phyloP scores from a whole-genome alignment of 2,797 vertebrate genomes.

The Lophius americanus region DNA sequence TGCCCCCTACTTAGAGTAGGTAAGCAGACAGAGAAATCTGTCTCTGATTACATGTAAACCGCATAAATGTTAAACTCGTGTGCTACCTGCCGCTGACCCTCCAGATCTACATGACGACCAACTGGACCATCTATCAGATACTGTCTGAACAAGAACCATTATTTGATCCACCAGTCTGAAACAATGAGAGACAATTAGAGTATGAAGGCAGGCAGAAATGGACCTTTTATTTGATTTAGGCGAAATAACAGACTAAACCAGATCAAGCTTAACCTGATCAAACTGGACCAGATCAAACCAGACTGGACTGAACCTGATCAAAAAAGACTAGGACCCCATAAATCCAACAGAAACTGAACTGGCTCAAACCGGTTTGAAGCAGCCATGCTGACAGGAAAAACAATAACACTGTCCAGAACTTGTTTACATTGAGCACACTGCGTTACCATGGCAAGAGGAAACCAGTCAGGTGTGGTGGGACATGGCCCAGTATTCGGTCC shows the following conservation, averaged over 20 bases:
- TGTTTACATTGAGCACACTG: conserved; percentile 10
- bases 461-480: conserved; percentile 32
- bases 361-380: conserved; percentile 9
- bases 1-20: too few species aligned
- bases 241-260: conserved; percentile 64
- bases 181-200: conserved; percentile 21
- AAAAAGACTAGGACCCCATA: not conserved
- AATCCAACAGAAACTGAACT: not conserved
- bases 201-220: conserved; percentile 79
- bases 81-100: too few species aligned
- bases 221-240: conserved; percentile 72
- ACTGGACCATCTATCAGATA: too few species aligned
- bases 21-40: too few species aligned
- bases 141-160: too few species aligned
- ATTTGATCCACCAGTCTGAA: not conserved
- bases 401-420: conserved; percentile 1
- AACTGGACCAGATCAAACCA: conserved; percentile 25
- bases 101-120: too few species aligned
- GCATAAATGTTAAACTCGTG: too few species aligned
- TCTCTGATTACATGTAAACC: too few species aligned
- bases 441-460: conserved; percentile 36
- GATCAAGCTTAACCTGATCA: conserved; percentile 38
- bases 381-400: conserved; percentile 1
- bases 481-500: conserved; percentile 50
- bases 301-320: conserved; percentile 6